These are phyloP conservation scores for Camponotus pennsylvanicus DNA, from an alignment of 1,140 invertebrate genomes.

Conservation along the genomic window DNA sequence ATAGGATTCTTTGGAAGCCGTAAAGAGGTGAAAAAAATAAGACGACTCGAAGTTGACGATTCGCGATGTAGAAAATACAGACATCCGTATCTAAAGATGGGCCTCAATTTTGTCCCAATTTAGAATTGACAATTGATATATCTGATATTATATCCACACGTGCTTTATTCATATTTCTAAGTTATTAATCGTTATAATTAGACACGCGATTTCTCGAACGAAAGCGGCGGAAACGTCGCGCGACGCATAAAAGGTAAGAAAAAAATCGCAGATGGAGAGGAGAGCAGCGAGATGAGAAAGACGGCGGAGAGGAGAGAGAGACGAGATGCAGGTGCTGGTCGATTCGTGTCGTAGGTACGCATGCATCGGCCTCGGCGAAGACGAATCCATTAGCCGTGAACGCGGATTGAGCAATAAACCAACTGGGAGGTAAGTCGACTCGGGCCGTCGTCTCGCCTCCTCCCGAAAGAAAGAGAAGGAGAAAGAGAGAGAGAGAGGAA, in stretches of 20 bases:
- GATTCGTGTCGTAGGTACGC: slow-evolving; percentile 71
- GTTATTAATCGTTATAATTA: not conserved
- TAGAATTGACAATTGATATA: not conserved
- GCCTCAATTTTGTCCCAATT: not conserved
- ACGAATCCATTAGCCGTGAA: slow-evolving; percentile 85
- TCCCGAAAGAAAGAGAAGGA: slow-evolving; percentile 48
- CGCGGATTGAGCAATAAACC: slow-evolving; percentile 86
- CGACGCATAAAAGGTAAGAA: not conserved
- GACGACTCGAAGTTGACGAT: not conserved
- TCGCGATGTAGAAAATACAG: not conserved
- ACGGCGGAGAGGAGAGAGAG: slow-evolving; percentile 14
- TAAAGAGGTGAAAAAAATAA: slow-evolving; percentile 3
- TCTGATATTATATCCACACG: not conserved
- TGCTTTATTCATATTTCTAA: not conserved
- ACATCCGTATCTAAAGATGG: not conserved
- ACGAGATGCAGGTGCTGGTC: slow-evolving; percentile 64
- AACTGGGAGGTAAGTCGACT: slow-evolving; percentile 84
- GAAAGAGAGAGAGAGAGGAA: no score
- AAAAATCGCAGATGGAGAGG: not conserved
- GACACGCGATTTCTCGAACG: not conserved
- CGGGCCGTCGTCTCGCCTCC: slow-evolving; percentile 52
- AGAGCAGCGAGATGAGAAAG: not conserved
- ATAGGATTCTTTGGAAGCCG: not conserved
- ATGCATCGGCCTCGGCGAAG: slow-evolving; percentile 74
- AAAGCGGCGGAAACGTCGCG: not conserved